Conservation (phyloP, 2,888 invertebrate genomes). For the Pristionchus exspectatus region DNA sequence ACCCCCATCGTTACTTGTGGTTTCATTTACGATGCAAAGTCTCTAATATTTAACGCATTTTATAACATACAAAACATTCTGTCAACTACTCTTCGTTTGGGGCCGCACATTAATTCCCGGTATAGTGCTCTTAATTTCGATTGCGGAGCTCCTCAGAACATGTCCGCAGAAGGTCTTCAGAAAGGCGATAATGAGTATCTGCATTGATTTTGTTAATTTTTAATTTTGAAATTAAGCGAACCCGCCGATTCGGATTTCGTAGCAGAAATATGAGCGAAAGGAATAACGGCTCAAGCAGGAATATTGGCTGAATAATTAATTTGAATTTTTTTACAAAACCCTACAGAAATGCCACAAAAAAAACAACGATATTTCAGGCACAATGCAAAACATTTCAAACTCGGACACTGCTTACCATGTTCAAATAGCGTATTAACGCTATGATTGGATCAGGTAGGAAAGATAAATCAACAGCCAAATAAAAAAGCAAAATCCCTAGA, state of each 20-base stretch:
- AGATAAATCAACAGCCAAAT: background rate
- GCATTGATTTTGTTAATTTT: background rate
- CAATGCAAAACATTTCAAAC: too few species aligned
- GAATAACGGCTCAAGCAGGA: background rate
- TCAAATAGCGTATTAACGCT: background rate
- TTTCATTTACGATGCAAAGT: too few species aligned
- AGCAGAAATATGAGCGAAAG: background rate
- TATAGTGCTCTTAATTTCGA: too few species aligned
- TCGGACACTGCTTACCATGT: background rate
- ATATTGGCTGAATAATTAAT: background rate
- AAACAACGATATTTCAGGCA: too few species aligned
- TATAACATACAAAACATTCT: too few species aligned
- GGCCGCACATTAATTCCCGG: too few species aligned
- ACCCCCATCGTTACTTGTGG: too few species aligned
- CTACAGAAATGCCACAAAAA: too few species aligned
- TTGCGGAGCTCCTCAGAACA: too few species aligned
- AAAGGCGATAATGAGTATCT: background rate
- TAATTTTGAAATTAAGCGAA: background rate
- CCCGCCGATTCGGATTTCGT: constrained; percentile 1
- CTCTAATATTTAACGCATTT: too few species aligned
- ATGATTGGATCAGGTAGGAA: background rate
- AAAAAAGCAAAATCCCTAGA: background rate
- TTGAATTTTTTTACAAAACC: too few species aligned
- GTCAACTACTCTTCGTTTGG: too few species aligned
- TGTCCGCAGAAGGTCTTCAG: background rate